Base-by-base conservation (phyloP, 1,140 invertebrate species). In the Drosophila sechellia region DNA sequence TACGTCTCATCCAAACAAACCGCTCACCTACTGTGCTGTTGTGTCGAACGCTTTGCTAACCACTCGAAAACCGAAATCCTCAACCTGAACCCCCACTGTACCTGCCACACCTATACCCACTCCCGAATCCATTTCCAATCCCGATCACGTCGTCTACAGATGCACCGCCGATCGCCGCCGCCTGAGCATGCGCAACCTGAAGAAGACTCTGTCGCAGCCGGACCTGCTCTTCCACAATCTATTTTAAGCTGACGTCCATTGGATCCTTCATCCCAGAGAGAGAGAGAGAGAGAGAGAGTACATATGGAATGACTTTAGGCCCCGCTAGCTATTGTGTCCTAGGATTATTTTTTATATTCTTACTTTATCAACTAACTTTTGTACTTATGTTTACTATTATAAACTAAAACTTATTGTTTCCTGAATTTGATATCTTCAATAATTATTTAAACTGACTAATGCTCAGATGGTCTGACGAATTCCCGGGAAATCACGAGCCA, bases 141-240 rank as follows among this genome's bases (percentile, higher is more conserved):
- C 31, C 69, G 35, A 53, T 52, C 46, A 58, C 52, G 15, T 52
- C 34, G 39, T 31, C 69, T 50, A 65, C 73, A 91, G 90, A 89
- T 91, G 86, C 55, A 81, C 86, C 37, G 83, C 87, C 42, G 90
- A 91, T 70, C 90, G 83, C 27, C 65, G 73, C 40, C 89, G 86
- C 37, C 56, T 91, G 10, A 91, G 84, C 49, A 61, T 91, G 17
- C 84, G 83, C 15, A 81, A 87, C 6, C 58, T 91, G 55, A 87
- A 90, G 79, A 91, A 91, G 81, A 90, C 90, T 25, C 77, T 91
- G 5, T 91, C 90, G 31, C 90, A 91, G 61, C 90, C 90, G 66
- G 90, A 91, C 65, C 68, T 91, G 73, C 71, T 91, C 63, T 91
- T 91, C 34, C 84, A 81, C 53, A 91, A 91, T 43, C 31, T 90